phyloP scores from a whole-genome alignment of 2,888 invertebrate genomes.

The Pristionchus fissidentatus region DNA sequence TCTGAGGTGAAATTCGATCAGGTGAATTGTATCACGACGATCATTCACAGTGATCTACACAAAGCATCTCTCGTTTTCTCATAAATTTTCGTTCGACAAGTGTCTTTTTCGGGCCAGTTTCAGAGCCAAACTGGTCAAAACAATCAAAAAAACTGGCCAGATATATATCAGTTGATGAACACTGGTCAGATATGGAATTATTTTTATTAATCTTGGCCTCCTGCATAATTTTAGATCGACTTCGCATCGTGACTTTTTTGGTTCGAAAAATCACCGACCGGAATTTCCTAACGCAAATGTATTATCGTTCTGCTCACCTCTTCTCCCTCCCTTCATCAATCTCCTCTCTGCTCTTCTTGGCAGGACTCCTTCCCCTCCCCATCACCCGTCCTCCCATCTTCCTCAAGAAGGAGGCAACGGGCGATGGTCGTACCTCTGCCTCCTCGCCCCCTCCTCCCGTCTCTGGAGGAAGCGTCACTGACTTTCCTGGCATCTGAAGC shows the following conservation, averaged over 20 bases:
- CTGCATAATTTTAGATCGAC: too few species aligned
- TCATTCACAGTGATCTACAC: not conserved
- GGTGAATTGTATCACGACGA: not conserved
- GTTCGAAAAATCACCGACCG: too few species aligned
- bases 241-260: too few species aligned
- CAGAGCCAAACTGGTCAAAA: too few species aligned
- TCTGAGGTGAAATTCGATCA: not conserved
- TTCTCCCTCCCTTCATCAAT: conserved; percentile 7
- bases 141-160: too few species aligned
- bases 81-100: too few species aligned
- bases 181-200: too few species aligned
- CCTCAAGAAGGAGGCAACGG: not conserved
- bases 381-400: conserved; percentile 23
- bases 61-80: too few species aligned
- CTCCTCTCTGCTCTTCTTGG: not conserved
- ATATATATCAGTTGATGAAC: too few species aligned
- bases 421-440: not conserved
- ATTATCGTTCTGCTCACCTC: not conserved
- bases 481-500: conserved; percentile 12
- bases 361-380: conserved; percentile 36
- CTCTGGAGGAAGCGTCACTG: conserved; percentile 28
- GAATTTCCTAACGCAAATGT: too few species aligned
- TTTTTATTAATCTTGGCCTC: too few species aligned
- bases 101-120: too few species aligned
- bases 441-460: not conserved